Base-by-base conservation (phyloP, 2,113 vertebrate genomes). In the Echinops telfairi region DNA sequence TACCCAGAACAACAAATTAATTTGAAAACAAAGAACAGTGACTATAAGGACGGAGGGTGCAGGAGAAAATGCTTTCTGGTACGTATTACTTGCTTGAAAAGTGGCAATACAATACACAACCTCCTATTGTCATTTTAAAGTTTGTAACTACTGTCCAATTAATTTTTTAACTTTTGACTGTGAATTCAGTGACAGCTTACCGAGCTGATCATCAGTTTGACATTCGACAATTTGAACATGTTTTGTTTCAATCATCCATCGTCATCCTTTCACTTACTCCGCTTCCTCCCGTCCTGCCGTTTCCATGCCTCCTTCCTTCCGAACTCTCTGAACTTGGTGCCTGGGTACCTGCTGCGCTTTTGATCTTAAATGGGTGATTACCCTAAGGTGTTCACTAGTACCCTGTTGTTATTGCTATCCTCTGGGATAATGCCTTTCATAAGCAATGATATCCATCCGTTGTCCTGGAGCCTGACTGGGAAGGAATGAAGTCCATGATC, bases 341-440 rank as follows among this genome's bases (percentile, higher is more conserved):
- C 47, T 53, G 47, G 47, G 1, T 53, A 53, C 9, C 5, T 11
- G 47, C 47, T 53, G 47, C 10, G 5, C 47, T 53, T 53, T 53
- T 6, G 6, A 53, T 53, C 10, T 53, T 53, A 53, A 53, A 53
- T 47, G 47, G 47, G 47, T 53, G 47, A 11, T 53, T 53, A 53
- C 12, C 47, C 47, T 53, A 11, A 53, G 47, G 47, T 10, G 47
- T 53, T 11, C 47, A 11, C 47, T 53, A 6, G 47, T 53, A 10
- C 47, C 47, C 47, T 53, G 47, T 11, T 53, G 47, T 53, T 2
- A 53, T 53, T 12, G 47, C 47, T 87, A 83, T 94, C 86, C 70
- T 27, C 14, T 93, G 91, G 93, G 80, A 38, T 95, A 58, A 62
- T 73, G 70, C 83, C 68, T 70, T 85, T 66, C 40, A 11, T 80